Conservation (phyloP, 1,140 invertebrate genomes). For the Aphelenchoides fujianensis region DNA sequence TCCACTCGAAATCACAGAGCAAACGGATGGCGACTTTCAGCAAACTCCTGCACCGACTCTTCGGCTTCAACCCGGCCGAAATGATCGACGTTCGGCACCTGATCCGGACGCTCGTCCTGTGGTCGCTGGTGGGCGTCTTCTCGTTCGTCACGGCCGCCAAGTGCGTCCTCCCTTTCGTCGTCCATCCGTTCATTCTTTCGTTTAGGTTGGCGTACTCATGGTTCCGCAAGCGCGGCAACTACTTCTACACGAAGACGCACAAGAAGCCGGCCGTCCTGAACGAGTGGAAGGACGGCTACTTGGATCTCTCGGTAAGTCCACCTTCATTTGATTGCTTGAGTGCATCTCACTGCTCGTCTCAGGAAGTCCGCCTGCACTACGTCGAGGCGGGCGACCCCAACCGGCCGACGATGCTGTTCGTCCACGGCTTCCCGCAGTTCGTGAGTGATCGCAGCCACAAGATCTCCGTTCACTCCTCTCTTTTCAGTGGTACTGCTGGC, state of each 20-base stretch:
- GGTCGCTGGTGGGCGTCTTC: not conserved
- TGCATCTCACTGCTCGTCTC: slow-evolving; percentile 41
- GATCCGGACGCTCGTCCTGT: not conserved
- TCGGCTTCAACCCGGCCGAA: not conserved
- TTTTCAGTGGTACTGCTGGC: slow-evolving; percentile 17
- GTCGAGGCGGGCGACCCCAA: slow-evolving; percentile 69
- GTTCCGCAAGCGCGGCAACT: slow-evolving; percentile 5
- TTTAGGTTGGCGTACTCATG: not conserved
- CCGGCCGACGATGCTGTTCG: slow-evolving; percentile 69
- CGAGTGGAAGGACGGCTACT: slow-evolving; percentile 8
- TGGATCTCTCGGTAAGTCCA: not conserved
- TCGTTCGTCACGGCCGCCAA: slow-evolving; percentile 4
- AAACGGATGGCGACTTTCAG: not conserved
- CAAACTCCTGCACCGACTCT: not conserved
- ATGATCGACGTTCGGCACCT: not conserved
- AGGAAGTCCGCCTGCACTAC: slow-evolving; percentile 75
- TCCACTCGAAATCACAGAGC: too few species aligned
- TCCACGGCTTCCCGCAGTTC: slow-evolving; percentile 76
- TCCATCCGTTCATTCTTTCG: not conserved
- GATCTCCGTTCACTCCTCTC: not conserved
- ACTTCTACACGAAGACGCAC: not conserved
- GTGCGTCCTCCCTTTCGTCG: not conserved
- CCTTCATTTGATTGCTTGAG: not conserved
- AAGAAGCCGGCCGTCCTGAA: not conserved
- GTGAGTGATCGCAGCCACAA: too few species aligned